Conservation (phyloP, 2,113 vertebrate species). For the Notarius lentiginosus region DNA sequence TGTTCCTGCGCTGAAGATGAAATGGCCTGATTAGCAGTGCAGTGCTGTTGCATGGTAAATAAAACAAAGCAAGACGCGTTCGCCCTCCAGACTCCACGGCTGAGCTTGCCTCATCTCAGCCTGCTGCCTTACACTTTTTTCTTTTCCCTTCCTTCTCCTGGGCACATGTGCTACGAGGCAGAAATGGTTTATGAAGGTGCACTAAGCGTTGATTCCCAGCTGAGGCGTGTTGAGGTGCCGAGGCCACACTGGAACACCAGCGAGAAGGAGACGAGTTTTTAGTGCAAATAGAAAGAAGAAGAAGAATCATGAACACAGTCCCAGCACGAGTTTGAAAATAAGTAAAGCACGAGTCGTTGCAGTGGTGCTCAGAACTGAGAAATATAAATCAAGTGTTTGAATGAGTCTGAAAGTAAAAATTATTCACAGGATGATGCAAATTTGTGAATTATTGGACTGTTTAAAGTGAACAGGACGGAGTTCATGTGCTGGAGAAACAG, state of each 20-base stretch:
- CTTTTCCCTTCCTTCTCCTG: not conserved
- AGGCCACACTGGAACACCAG: not conserved
- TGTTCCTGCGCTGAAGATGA: not conserved
- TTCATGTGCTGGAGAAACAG: not conserved
- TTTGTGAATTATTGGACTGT: not conserved
- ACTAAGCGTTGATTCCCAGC: not conserved
- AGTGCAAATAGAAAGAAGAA: not conserved
- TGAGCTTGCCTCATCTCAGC: not conserved
- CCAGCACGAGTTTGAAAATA: not conserved
- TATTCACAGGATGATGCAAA: not conserved
- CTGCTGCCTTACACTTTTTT: not conserved
- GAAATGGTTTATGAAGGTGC: not conserved
- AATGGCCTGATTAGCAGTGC: constrained; percentile 4
- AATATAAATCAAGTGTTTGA: not conserved
- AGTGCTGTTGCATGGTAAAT: not conserved
- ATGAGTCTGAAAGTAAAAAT: not conserved
- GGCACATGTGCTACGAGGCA: not conserved
- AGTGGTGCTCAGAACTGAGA: not conserved
- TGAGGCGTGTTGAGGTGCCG: not conserved
- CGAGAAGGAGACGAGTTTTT: constrained; percentile 3
- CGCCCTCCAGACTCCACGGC: not conserved
- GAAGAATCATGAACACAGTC: not conserved
- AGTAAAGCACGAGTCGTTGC: not conserved
- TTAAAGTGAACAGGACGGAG: not conserved
- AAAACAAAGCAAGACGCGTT: not conserved